These are phyloP conservation scores for Aurelia coerulea DNA, from an alignment of 30 jellyfish, hydroid and myxozoan species.

Conservation along the genomic window DNA sequence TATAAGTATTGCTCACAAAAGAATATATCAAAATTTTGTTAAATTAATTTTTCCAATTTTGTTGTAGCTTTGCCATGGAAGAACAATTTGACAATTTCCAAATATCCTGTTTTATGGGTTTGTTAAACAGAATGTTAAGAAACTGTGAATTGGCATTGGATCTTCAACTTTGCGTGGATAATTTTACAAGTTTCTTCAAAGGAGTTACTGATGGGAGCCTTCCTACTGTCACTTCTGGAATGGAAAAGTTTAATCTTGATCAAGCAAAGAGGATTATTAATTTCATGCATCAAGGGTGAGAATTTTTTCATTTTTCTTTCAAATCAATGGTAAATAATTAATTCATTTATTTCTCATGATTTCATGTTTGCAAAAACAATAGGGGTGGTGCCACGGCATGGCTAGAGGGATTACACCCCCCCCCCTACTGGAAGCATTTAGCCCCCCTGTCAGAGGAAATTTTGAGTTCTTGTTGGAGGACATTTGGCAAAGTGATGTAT, in stretches of 20 bases:
- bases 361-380: too few relatives aligned
- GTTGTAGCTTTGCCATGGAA: constrained; percentile 41
- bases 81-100: constrained; percentile 47
- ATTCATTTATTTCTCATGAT: not conserved
- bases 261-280: constrained; percentile 50
- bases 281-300: constrained; percentile 57
- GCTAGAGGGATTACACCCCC: too few relatives aligned
- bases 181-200: constrained; percentile 26
- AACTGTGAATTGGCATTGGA: constrained; percentile 14
- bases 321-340: not conserved
- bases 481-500: too few relatives aligned
- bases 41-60: not conserved
- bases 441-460: too few relatives aligned
- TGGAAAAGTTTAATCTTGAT: constrained; percentile 28
- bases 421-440: too few relatives aligned
- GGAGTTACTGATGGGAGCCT: not conserved
- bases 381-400: too few relatives aligned
- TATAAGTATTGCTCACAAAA: too few relatives aligned
- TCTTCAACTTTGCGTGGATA: constrained; percentile 12
- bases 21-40: too few relatives aligned
- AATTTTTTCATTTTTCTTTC: not conserved
- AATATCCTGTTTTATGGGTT: constrained; percentile 47
- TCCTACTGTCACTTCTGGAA: constrained; percentile 1
- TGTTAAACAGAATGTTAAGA: constrained; percentile 15
- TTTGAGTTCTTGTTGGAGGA: too few relatives aligned